Conservation (phyloP, 2,888 invertebrate species). For the Labia minor region DNA sequence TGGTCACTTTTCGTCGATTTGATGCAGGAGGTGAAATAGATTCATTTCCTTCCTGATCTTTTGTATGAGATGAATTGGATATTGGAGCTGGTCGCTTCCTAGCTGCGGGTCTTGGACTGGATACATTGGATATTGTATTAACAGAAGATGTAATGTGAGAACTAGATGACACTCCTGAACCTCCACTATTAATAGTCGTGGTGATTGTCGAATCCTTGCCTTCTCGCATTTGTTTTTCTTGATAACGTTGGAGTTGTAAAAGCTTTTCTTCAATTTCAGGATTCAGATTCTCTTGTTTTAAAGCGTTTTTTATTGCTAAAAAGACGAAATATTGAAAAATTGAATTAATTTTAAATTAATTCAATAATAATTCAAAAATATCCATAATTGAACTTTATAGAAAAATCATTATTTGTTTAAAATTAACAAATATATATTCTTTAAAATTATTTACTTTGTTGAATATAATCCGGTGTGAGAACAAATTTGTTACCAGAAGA, state of each 20-base stretch:
- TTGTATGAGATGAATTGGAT: background rate
- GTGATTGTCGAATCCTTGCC: background rate
- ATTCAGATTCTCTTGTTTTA: conserved; percentile 80
- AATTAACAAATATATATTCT: conserved; percentile 13
- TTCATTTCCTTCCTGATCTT: conserved; percentile 9
- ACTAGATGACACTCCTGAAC: conserved; percentile 30
- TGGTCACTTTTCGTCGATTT: conserved; percentile 22
- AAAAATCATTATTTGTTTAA: background rate
- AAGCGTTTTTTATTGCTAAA: conserved; percentile 81
- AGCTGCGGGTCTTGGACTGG: conserved; percentile 25
- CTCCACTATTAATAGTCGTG: conserved; percentile 28
- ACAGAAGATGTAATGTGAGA: background rate
- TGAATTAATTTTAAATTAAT: conserved; percentile 21
- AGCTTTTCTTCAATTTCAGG: conserved; percentile 89
- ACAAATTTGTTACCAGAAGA: conserved; percentile 56
- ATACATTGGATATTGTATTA: background rate
- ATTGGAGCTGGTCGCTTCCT: conserved; percentile 31
- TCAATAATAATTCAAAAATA: conserved; percentile 27
- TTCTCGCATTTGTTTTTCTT: conserved; percentile 59
- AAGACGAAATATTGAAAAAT: too few species aligned
- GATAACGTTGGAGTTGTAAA: conserved; percentile 73
- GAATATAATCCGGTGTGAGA: conserved; percentile 83
- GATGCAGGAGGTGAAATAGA: background rate
- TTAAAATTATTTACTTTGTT: conserved; percentile 89
- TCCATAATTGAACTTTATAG: conserved; percentile 13